A percentile compares a stretch with the other conserved stretches of the same genome.
Conservation (phyloP, 2,113 vertebrate species). For the Irena cyanogastra region DNA sequence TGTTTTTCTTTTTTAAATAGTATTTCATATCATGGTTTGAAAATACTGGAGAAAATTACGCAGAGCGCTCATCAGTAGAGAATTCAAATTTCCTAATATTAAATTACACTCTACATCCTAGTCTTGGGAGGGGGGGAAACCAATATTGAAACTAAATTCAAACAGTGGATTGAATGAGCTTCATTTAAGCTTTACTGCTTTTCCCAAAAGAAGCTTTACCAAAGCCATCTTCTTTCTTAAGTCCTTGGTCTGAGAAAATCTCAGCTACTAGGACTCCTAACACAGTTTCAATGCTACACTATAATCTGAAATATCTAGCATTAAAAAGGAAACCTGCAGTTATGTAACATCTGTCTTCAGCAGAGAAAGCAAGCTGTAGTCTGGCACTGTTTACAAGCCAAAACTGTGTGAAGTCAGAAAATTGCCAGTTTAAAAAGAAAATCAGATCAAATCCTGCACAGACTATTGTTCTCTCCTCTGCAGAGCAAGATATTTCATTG, state of each 20-base stretch:
- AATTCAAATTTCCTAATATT: background rate
- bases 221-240: background rate
- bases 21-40: background rate
- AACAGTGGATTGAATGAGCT: background rate
- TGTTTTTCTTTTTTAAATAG: background rate
- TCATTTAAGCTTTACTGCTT: background rate
- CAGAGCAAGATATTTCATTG: background rate
- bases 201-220: background rate
- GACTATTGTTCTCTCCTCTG: rapidly evolving
- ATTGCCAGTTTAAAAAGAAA: background rate
- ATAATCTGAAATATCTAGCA: background rate
- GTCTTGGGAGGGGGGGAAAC: rapidly evolving
- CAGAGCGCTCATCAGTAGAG: background rate
- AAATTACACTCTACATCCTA: background rate
- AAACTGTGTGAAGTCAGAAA: background rate
- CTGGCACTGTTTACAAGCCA: background rate
- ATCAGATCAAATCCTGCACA: background rate
- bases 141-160: background rate
- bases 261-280: background rate
- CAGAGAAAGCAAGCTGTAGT: background rate
- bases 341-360: background rate
- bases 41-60: background rate
- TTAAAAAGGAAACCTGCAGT: background rate
- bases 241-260: background rate
- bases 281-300: background rate